Evolutionary conservation across 2,113 vertebrate genomes (phyloP).

Genomic region (Boulengerochromis microlepis): DNA sequence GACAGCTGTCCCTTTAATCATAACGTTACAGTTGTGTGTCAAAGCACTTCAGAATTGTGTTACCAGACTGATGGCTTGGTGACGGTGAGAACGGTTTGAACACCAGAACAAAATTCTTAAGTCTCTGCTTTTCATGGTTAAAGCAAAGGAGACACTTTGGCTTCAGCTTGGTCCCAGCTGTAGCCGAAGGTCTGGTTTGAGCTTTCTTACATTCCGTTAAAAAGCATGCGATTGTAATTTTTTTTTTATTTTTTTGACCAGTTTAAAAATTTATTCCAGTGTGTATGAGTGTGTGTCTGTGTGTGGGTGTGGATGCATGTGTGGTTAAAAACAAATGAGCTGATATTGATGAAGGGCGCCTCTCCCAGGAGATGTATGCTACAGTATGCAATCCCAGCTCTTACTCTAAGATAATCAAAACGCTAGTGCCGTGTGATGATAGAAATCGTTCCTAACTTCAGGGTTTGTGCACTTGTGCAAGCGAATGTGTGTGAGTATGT

Average conservation of each 20-base stretch:
- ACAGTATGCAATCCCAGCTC: constrained; percentile 69
- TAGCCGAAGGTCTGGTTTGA: constrained; percentile 40
- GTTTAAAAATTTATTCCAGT: constrained; percentile 22
- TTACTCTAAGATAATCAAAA: constrained; percentile 68
- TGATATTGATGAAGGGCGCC: constrained; percentile 59
- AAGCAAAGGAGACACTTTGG: constrained; percentile 23
- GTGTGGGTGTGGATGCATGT: neutral
- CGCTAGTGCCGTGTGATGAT: constrained; percentile 62
- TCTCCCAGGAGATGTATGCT: constrained; percentile 51
- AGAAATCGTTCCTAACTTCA: constrained; percentile 64
- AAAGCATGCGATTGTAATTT: constrained; percentile 65
- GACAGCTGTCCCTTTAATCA: neutral
- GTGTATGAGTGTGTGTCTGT: neutral
- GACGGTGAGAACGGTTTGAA: neutral
- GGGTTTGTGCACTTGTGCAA: constrained; percentile 58
- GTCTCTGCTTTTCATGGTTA: neutral
- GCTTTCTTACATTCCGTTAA: constrained; percentile 70
- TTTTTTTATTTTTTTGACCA: constrained; percentile 29
- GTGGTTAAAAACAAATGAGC: constrained; percentile 22
- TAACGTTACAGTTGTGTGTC: constrained; percentile 6
- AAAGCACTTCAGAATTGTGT: constrained; percentile 35
- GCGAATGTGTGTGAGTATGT: neutral
- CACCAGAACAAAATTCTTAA: neutral
- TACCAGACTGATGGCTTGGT: neutral
- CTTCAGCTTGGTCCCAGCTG: constrained; percentile 4